phyloP scores from a whole-genome alignment of 2,113 vertebrate species.

The Tringa solitaria region DNA sequence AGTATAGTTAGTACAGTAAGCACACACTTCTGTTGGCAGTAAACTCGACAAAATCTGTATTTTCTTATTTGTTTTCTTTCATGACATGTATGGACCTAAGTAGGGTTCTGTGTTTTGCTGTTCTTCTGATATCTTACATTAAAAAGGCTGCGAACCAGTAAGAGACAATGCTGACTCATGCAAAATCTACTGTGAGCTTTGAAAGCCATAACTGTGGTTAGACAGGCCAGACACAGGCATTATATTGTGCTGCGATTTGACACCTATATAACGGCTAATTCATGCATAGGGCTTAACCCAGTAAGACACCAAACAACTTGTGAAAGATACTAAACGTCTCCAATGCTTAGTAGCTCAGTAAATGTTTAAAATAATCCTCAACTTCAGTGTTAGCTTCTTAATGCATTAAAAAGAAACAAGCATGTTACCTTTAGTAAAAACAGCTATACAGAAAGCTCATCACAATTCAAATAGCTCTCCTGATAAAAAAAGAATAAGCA shows the following conservation, averaged over 20 bases:
- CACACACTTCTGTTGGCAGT: background rate
- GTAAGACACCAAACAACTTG: background rate
- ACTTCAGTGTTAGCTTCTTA: background rate
- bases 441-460: background rate
- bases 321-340: background rate
- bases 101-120: background rate
- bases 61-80: background rate
- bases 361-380: background rate
- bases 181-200: background rate
- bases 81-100: background rate
- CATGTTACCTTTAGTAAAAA: background rate
- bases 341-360: background rate
- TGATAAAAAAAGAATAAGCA: background rate
- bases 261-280: background rate
- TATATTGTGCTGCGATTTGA: background rate
- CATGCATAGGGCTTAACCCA: background rate
- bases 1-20: background rate
- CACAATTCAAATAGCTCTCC: background rate
- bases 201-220: background rate
- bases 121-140: background rate
- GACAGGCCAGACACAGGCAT: background rate
- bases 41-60: background rate
- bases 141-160: background rate
- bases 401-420: background rate
- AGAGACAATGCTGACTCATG: background rate